Conservation (phyloP, 2,797 vertebrate species). For the Xiphorhynchus erythropygius region DNA sequence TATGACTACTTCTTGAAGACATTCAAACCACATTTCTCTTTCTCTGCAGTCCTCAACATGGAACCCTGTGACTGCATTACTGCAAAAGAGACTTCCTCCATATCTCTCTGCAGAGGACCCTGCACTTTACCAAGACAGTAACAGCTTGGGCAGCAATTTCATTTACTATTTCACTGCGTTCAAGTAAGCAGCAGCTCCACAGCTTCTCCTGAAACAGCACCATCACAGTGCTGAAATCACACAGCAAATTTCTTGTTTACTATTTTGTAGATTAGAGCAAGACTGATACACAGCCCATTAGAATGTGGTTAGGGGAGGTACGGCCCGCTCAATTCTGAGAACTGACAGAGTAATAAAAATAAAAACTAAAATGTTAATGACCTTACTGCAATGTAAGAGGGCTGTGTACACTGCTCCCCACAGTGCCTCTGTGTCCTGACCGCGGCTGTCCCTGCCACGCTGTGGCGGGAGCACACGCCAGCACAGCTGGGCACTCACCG, state of each 20-base stretch:
- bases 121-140: neutral
- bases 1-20: neutral
- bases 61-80: neutral
- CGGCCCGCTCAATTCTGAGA: rapidly evolving
- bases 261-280: neutral
- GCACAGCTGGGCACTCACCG: neutral
- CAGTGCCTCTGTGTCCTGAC: neutral
- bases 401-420: neutral
- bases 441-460: neutral
- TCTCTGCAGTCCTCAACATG: constrained; percentile 11
- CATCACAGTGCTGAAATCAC: neutral
- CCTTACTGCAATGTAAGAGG: neutral
- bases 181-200: neutral
- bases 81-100: neutral
- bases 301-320: neutral
- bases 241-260: neutral
- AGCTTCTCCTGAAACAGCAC: neutral
- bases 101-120: neutral
- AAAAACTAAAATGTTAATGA: too few relatives aligned
- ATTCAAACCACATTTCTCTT: neutral
- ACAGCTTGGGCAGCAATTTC: neutral
- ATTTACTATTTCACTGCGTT: neutral
- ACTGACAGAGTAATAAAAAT: neutral
- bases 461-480: neutral
- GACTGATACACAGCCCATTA: neutral